These are phyloP conservation scores for Telmatochromis brichardi DNA, from an alignment of 2,113 vertebrate genomes.

Conservation along the genomic window DNA sequence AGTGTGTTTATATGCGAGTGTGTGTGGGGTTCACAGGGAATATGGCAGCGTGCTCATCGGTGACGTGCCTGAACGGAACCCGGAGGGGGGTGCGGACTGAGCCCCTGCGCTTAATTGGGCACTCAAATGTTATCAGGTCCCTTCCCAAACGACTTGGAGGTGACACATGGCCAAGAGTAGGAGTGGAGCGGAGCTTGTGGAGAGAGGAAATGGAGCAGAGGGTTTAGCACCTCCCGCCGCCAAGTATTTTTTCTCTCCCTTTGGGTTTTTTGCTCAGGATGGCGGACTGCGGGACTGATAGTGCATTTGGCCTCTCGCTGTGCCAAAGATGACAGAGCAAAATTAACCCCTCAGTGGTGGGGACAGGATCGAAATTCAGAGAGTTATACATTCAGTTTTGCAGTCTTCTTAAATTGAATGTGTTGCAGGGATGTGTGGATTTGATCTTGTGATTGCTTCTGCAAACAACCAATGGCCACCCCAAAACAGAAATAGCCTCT, in stretches of 20 bases:
- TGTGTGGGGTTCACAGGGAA: slow-evolving; percentile 15
- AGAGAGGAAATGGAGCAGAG: slow-evolving; percentile 72
- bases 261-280: slow-evolving; percentile 28
- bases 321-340: slow-evolving; percentile 59
- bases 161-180: slow-evolving; percentile 62
- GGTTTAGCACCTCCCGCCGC: slow-evolving; percentile 70
- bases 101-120: slow-evolving; percentile 72
- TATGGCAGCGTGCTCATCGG: slow-evolving; percentile 44
- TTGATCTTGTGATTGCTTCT: not conserved
- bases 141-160: slow-evolving; percentile 61
- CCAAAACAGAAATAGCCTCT: not conserved
- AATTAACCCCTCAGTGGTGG: slow-evolving; percentile 53
- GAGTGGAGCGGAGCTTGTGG: slow-evolving; percentile 53
- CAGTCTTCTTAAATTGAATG: not conserved
- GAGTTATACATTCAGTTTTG: not conserved
- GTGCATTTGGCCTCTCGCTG: slow-evolving; percentile 41
- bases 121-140: slow-evolving; percentile 69
- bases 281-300: slow-evolving; percentile 34
- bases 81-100: slow-evolving; percentile 41
- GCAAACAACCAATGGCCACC: not conserved
- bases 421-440: not conserved
- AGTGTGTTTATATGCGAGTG: not conserved
- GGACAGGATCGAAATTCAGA: not conserved
- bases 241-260: slow-evolving; percentile 57
- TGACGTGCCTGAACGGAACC: slow-evolving; percentile 59